Conservation (phyloP, 2,113 vertebrate genomes). For the Zingel zingel region DNA sequence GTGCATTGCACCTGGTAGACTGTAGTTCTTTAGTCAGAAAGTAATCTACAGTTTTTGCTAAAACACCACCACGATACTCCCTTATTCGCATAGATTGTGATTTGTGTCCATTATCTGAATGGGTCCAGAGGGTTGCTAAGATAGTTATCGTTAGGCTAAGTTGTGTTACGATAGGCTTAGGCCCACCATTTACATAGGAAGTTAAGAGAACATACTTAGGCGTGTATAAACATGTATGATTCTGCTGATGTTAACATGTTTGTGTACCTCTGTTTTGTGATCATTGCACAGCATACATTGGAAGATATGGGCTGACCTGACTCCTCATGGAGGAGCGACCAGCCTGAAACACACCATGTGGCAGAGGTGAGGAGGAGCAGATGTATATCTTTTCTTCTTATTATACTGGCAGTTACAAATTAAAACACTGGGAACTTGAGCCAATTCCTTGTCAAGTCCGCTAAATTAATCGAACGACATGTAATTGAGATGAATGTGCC, state of each 20-base stretch:
- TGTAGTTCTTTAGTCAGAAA: too few relatives aligned
- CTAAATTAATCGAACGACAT: background rate
- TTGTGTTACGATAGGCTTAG: background rate
- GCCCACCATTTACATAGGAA: background rate
- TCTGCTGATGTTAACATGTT: background rate
- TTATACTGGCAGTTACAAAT: background rate
- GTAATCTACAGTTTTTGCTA: background rate
- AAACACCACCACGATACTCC: background rate
- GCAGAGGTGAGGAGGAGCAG: constrained; percentile 1
- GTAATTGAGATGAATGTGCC: background rate
- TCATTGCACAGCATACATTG: background rate
- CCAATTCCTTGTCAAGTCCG: background rate
- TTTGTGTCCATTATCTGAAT: background rate
- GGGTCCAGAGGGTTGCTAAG: background rate
- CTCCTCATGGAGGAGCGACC: constrained; percentile 3
- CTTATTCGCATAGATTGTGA: background rate
- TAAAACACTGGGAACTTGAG: background rate
- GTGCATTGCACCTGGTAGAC: background rate
- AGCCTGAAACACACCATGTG: constrained; percentile 8
- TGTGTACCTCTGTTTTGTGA: background rate
- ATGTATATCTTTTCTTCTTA: background rate
- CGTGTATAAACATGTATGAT: background rate
- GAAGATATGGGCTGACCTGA: background rate
- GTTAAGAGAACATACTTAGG: too few relatives aligned
- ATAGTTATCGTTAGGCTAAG: background rate